Evolutionary conservation across 2,797 vertebrate genomes (phyloP), one percentile per base, ranked within the genome.

Genomic region (Emydoidea blandingii): DNA sequence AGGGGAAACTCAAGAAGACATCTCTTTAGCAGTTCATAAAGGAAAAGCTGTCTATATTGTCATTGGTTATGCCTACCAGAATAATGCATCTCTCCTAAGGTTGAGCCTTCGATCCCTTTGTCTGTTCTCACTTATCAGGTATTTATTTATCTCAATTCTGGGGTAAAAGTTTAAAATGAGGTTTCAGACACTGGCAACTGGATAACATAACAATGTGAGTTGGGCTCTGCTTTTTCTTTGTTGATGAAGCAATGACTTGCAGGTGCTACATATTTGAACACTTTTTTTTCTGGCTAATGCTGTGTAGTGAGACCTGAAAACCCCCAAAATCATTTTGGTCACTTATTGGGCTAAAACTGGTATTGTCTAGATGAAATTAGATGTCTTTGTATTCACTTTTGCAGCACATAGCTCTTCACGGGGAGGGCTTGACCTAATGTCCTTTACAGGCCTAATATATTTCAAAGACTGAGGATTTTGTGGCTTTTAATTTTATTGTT

Each of bases 391-490:
- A 14, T 76, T 76, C 72, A 27, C 14, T 76, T 76, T 47, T 31
- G 9, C 5, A 78, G 52, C 15, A 21, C 10, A 23, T 3, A 27
- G 79, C n/a, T 41, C 27, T 81, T 37, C 52, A 37, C 23, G 18
- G 23, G 52, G 5, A 9, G 23, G n/a, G 2, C 23, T 56, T 41
- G 7, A 14, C 44, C 68, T 6, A 4, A 12, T 65, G 86, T 47
- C 90, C 83, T 25, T 27, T 68, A 8, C 92, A 23, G 88, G 47
- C 29, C 1, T 0, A 0, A 34, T 21, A 4, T 10, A 82, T 59
- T 56, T 59, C 47, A 1, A 10, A 5, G 10, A 86, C 6, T 5
- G 5, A 0, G 1, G 0, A 1, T 25, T 2, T 74, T 29, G n/a
- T 10, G 2, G 4, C 7, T 14, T 62, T 37, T 81, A 12, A 49